Evolutionary conservation across 2,888 invertebrate genomes (phyloP), one percentile per base, ranked within the genome.

Genomic region (Euplexia lucipara): DNA sequence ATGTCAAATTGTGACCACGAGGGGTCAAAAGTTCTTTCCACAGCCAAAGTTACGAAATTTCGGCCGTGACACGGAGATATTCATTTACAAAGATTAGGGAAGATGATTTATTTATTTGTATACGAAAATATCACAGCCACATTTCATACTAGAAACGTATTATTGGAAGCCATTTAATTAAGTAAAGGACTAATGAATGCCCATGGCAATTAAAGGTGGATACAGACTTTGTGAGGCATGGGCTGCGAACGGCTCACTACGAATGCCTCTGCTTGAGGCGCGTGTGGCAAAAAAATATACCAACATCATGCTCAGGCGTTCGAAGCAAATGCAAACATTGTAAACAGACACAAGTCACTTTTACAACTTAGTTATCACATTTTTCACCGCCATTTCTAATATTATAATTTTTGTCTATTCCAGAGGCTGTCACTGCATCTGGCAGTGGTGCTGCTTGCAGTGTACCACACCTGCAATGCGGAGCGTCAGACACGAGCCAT

Each of bases 381-480:
- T 16, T 37, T 5, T 12, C 0, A 30, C 12, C 3, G 2, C 2
- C 16, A 1, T 16, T 26, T 18, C 22, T 57, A 62, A 79, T 3
- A 12, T 0, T 0, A 2, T 18, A 0, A 20, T n/a, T 70, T 63
- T 75, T 37, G 57, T 1, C 69, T 61, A 45, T 92, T 91, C 18
- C 95, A 95, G 95, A 95, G 93, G 92, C 89, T 95, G 88, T 93
- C 93, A 89, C 91, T 94, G 91, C 94, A 92, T 63, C 70, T 94
- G 74, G 91, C 92, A 82, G 94, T 92, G 89, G 90, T 94, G 70
- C 87, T 95, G 70, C 86, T 95, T 84, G 92, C 93, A 81, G 91
- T 92, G 83, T 90, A 87, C 86, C 88, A 87, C 85, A 90, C 91
- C 70, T 90, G 93, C 86, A 87, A 77, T 45, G 94, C 92, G 45